A percentile compares a stretch with the other conserved stretches of the same genome.
phyloP scores from a whole-genome alignment of 2,888 invertebrate genomes.

The Cerceris ruficornis region DNA sequence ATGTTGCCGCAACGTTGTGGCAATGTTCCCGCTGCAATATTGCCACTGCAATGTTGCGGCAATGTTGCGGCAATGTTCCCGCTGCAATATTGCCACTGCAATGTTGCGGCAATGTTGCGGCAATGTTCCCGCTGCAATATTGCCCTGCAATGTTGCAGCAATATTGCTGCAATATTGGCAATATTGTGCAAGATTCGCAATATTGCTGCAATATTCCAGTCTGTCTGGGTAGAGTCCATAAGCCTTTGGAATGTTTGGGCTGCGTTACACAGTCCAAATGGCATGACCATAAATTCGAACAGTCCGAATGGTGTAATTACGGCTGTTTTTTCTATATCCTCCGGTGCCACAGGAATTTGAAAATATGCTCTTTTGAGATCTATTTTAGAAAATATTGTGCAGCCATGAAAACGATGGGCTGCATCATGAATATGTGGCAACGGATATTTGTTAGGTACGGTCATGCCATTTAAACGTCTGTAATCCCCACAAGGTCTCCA shows the following conservation, averaged over 20 bases:
- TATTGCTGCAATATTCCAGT: no score
- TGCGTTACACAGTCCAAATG: neutral
- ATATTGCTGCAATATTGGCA: no score
- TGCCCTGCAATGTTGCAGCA: no score
- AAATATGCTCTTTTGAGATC: constrained; percentile 1
- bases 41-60: no score
- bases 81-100: no score
- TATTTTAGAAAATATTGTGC: neutral
- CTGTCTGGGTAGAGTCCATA: neutral
- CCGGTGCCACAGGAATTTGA: constrained; percentile 10
- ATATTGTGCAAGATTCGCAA: no score
- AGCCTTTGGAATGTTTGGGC: neutral
- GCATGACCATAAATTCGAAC: neutral
- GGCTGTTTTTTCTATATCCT: constrained; percentile 15
- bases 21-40: no score
- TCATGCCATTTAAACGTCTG: constrained; percentile 25
- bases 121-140: no score
- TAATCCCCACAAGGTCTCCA: constrained; percentile 48
- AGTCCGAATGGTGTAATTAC: constrained; percentile 16
- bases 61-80: no score
- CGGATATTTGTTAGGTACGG: constrained; percentile 39
- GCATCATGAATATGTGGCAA: constrained; percentile 39
- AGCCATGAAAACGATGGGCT: constrained; percentile 3
- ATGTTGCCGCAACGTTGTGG: no score
- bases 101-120: no score